A percentile compares a stretch with the other conserved stretches of the same genome.
These are phyloP conservation scores for Uloborus diversus DNA, from an alignment of 1,140 invertebrate species.

Conservation along the genomic window DNA sequence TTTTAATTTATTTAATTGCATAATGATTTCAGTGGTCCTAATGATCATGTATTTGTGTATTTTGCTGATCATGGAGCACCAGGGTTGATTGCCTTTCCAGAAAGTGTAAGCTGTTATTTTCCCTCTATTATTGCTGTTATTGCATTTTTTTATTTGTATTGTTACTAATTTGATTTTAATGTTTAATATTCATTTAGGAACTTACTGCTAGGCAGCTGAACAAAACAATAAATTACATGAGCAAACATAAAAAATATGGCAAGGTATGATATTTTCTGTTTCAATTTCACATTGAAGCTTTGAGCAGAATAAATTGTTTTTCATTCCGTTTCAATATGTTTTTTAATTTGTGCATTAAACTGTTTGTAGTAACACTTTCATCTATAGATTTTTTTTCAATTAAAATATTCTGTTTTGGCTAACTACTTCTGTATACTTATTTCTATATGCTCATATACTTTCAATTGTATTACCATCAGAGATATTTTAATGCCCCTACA, in stretches of 20 bases:
- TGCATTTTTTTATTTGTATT: neutral
- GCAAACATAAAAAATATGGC: constrained; percentile 65
- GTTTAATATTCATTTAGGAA: constrained; percentile 58
- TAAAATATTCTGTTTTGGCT: no score
- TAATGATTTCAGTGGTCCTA: constrained; percentile 67
- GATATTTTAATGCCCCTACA: no score
- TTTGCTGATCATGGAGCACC: constrained; percentile 75
- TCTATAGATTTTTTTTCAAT: no score
- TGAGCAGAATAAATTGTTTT: no score
- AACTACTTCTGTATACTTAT: no score
- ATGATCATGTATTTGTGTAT: constrained; percentile 74
- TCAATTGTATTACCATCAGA: no score
- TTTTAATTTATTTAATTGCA: neutral
- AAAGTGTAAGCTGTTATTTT: constrained; percentile 57
- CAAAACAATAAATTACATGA: constrained; percentile 66
- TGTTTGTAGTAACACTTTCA: no score
- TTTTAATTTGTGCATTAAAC: no score
- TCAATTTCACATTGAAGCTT: neutral
- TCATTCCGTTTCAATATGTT: no score
- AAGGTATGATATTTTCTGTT: constrained; percentile 61
- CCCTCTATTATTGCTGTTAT: neutral
- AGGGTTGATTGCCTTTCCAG: constrained; percentile 71
- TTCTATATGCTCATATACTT: no score
- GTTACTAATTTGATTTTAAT: constrained; percentile 8
- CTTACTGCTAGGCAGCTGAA: constrained; percentile 66